Base-by-base conservation (phyloP, 92 coral and sea anemone species). In the Zoanthus solanderi region DNA sequence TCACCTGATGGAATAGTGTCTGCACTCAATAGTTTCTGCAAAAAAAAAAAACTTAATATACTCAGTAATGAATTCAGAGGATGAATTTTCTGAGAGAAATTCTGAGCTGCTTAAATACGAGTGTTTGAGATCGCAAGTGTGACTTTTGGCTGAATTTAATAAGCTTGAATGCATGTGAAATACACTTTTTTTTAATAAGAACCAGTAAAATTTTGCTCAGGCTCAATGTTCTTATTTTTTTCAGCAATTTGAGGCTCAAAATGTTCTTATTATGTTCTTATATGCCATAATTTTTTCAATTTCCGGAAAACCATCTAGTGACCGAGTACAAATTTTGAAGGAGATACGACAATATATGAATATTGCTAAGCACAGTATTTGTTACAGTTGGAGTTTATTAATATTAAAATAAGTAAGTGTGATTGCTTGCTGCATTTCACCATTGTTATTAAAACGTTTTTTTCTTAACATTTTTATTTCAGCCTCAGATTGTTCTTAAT, bases 1-100 rank as follows among this genome's bases (percentile, higher is more conserved):
- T 58, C 66, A 58, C 66, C 66, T 58, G 66, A 58, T 58, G 66
- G 66, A 58, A 58, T 58, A 58, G 66, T 58, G 66, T 58, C 66
- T 58, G 66, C 66, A 58, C 66, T 58, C 66, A 58, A 58, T 58
- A 58, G 66, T 58, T 58, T 58, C 66, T 58, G 66, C 66, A 58
- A 58, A 58, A 58, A 58, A 58, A 58, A 58, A 58, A 58, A 58
- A 58, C 66, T 58, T 58, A 58, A 58, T 58, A 58, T 58, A 58
- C 66, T 58, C 66, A 58, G 66, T 58, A 58, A 58, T 58, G 66
- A 58, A 58, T 58, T 58, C 66, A 58, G 66, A 58, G 66, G 66
- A 58, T 58, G 66, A 58, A 58, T 58, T 58, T 58, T 58, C 66
- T 58, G 66, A 58, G 66, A 58, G 66, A 58, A 58, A 58, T 58